These are phyloP conservation scores for Poecilia wingei DNA, from an alignment of 2,797 vertebrate genomes.

Conservation along the genomic window DNA sequence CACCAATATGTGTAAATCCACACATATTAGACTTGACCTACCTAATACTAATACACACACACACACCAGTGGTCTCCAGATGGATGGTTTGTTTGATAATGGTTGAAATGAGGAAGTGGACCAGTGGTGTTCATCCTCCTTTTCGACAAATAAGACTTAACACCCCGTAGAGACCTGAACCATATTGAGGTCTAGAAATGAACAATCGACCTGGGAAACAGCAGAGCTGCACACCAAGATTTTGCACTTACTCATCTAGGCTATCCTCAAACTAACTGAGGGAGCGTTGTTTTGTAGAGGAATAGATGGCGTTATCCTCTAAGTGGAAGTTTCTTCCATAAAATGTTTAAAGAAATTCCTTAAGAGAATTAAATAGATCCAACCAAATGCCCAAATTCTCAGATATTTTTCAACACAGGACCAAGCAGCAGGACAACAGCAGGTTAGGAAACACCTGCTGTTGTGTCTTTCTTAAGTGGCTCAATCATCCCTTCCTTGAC, in stretches of 20 bases:
- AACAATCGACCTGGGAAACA: constrained; percentile 38
- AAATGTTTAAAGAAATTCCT: constrained; percentile 12
- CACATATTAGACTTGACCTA: background rate
- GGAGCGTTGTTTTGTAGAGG: constrained; percentile 3
- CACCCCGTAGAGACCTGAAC: constrained; percentile 45
- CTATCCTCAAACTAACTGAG: constrained; percentile 3
- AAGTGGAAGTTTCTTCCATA: background rate
- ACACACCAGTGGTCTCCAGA: constrained; percentile 50
- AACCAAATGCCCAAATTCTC: too few relatives aligned
- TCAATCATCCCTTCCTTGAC: background rate
- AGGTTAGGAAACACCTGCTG: background rate
- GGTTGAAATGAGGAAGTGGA: constrained; percentile 62
- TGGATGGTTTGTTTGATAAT: constrained; percentile 67
- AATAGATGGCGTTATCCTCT: constrained; percentile 27
- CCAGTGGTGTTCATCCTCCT: constrained; percentile 45
- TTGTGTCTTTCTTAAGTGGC: background rate
- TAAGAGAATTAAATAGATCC: background rate
- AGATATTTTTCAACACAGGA: too few relatives aligned
- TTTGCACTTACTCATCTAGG: background rate
- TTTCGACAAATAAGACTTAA: constrained; percentile 58
- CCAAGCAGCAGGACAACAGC: background rate
- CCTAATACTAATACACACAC: constrained; percentile 31
- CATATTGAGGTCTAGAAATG: constrained; percentile 47
- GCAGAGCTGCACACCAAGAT: constrained; percentile 25
- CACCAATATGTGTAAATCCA: constrained; percentile 6